A percentile compares a stretch with the other conserved stretches of the same genome.
Evolutionary conservation across 2,113 vertebrate genomes (phyloP).

Genomic region (Pluvianellus socialis): DNA sequence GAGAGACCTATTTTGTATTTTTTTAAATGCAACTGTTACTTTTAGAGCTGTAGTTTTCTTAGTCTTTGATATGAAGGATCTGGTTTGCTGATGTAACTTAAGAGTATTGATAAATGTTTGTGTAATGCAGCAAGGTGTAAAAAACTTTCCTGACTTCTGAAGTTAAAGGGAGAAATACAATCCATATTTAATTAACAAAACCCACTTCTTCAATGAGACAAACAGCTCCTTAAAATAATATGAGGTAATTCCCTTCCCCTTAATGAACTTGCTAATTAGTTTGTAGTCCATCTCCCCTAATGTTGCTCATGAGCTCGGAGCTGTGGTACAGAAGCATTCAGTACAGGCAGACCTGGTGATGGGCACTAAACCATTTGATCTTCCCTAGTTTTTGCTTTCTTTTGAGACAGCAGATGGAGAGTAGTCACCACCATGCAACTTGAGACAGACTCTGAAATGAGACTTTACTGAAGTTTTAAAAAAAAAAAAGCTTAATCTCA

Average conservation of each 20-base stretch:
- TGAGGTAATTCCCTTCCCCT: background rate
- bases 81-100: background rate
- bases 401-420: slow-evolving; percentile 2
- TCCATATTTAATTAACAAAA: background rate
- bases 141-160: background rate
- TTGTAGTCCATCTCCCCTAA: background rate
- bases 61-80: background rate
- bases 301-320: background rate
- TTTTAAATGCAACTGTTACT: background rate
- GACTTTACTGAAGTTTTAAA: background rate
- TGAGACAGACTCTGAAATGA: background rate
- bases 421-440: background rate
- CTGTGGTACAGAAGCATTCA: background rate
- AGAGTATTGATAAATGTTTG: background rate
- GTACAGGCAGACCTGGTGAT: background rate
- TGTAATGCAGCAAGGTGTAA: background rate
- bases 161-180: background rate
- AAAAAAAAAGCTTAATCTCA: background rate
- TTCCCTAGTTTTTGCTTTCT: background rate
- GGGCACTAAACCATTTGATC: background rate
- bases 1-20: background rate
- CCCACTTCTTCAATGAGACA: background rate
- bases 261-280: background rate
- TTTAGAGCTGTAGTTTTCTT: background rate
- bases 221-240: background rate